Evolutionary conservation across 1,140 invertebrate species (phyloP).

Genomic region (Penaeus indicus): DNA sequence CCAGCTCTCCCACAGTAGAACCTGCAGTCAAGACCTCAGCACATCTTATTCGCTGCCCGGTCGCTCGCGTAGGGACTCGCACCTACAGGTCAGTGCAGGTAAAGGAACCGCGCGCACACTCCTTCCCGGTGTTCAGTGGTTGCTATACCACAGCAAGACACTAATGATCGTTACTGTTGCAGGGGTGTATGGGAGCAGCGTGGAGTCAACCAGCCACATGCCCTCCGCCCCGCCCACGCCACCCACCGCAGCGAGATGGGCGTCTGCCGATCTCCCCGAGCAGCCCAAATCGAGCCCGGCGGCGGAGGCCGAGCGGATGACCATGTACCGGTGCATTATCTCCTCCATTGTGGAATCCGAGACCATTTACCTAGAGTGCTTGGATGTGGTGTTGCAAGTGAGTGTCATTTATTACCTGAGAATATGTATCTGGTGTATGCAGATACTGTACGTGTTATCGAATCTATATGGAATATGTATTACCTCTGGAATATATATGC

Average conservation of each 20-base stretch:
- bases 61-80: too few species aligned
- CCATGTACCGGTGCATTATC: conserved; percentile 87
- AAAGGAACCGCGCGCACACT: not conserved
- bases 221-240: conserved; percentile 64
- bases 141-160: not conserved
- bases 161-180: not conserved
- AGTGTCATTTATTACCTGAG: conserved; percentile 18
- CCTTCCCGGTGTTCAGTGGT: not conserved
- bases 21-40: too few species aligned
- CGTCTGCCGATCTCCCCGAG: conserved; percentile 34
- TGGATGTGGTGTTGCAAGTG: conserved; percentile 89
- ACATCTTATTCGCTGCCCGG: too few species aligned
- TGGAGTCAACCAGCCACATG: conserved; percentile 68
- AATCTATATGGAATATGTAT: not conserved
- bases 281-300: conserved; percentile 38
- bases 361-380: conserved; percentile 88
- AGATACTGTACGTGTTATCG: too few species aligned
- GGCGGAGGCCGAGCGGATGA: conserved; percentile 71
- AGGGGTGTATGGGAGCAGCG: conserved; percentile 70
- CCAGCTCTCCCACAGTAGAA: too few species aligned
- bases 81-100: too few species aligned
- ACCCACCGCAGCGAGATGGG: conserved; percentile 53
- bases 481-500: not conserved
- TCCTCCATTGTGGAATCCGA: conserved; percentile 92
- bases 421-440: not conserved